Evolutionary conservation across 2,797 vertebrate genomes (phyloP).

Genomic region (Lepus oiostolus): DNA sequence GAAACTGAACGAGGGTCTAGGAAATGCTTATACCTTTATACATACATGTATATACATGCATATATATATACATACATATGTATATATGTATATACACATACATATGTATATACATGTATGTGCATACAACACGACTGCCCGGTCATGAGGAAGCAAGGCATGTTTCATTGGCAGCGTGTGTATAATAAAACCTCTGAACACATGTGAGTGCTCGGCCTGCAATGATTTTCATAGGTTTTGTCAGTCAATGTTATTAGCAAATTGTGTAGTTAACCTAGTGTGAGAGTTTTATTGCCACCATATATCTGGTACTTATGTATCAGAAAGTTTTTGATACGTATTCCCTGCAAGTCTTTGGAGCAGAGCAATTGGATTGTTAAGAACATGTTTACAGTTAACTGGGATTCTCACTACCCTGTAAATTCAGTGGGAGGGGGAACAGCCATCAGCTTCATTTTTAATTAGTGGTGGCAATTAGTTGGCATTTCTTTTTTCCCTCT

Average conservation of each 20-base stretch:
- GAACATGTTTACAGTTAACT: conserved; percentile 84
- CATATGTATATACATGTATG: no score
- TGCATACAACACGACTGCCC: conserved; percentile 48
- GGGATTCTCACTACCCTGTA: conserved; percentile 85
- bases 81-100: background rate
- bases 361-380: conserved; percentile 84
- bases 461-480: conserved; percentile 84
- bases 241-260: conserved; percentile 87
- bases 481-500: background rate
- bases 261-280: conserved; percentile 85
- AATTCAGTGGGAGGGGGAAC: conserved; percentile 79
- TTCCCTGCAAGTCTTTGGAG: conserved; percentile 80
- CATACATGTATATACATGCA: background rate
- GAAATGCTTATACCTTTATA: background rate
- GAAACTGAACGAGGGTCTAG: background rate
- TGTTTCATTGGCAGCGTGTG: conserved; percentile 83
- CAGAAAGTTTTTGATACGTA: conserved; percentile 83
- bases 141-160: conserved; percentile 70
- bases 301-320: conserved; percentile 82
- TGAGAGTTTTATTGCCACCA: conserved; percentile 86
- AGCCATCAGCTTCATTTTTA: conserved; percentile 82
- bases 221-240: conserved; percentile 85
- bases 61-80: background rate
- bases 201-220: conserved; percentile 84
- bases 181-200: conserved; percentile 86